Evolutionary conservation across 2,797 vertebrate genomes (phyloP).

Genomic region (Betta splendens): DNA sequence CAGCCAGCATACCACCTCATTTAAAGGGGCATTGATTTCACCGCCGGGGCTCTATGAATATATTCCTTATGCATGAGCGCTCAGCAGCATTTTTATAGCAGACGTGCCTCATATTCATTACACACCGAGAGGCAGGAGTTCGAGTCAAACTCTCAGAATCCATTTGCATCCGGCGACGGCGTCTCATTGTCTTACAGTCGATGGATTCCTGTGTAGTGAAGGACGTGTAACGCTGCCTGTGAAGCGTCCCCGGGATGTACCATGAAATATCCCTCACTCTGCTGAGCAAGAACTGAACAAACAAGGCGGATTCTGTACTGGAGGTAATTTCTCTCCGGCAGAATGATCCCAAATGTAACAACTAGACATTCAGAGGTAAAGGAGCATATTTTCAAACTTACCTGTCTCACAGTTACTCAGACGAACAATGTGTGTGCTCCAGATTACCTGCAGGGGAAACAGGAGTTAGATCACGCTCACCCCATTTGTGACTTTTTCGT

Average conservation of each 20-base stretch:
- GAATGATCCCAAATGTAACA: constrained; percentile 1
- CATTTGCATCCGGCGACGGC: constrained; percentile 34
- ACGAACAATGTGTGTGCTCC: constrained; percentile 19
- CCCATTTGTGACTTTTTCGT: constrained; percentile 18
- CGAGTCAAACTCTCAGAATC: constrained; percentile 45
- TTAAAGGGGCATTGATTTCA: constrained; percentile 73
- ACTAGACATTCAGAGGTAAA: constrained; percentile 10
- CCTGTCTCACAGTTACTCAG: constrained; percentile 36
- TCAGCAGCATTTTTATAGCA: constrained; percentile 44
- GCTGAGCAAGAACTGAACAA: constrained; percentile 18
- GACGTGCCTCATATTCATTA: constrained; percentile 24
- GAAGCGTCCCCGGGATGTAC: constrained; percentile 41
- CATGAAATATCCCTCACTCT: constrained; percentile 35
- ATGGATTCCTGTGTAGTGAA: constrained; percentile 33
- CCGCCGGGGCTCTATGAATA: constrained; percentile 57
- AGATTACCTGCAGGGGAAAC: constrained; percentile 10
- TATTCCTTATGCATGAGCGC: constrained; percentile 58
- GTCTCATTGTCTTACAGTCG: constrained; percentile 44
- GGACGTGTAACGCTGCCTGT: constrained; percentile 26
- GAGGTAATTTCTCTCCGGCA: constrained; percentile 6
- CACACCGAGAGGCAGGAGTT: constrained; percentile 30
- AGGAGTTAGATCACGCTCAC: constrained; percentile 7
- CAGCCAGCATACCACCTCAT: constrained; percentile 60
- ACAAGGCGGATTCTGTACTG: not conserved
- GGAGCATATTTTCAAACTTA: constrained; percentile 40